Base-by-base conservation (phyloP, 2,113 vertebrate species). In the Hylia prasina region DNA sequence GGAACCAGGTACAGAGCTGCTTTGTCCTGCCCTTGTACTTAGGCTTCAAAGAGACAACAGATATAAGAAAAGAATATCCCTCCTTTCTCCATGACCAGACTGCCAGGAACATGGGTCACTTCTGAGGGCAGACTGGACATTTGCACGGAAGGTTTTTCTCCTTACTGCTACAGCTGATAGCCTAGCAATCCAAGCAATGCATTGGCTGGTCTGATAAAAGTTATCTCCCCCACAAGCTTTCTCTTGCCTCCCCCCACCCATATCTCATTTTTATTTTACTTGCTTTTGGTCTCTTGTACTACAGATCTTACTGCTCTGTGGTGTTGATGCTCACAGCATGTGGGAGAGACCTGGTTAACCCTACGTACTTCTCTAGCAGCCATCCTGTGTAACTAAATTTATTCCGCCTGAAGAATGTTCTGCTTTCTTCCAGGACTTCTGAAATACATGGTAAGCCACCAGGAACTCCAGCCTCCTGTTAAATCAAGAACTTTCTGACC, bases 401-500 rank as follows among this genome's bases (percentile, higher is more conserved):
- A 97, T 95, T 95, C 94, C 8, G 0, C 86, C 91, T 90, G 89
- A 87, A 66, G 80, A 89, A 90, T 78, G 89, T 89, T 93, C 79
- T 60, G 50, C 72, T 96, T 93, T 92, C 69, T 94, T 91, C 89
- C 51, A 81, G 44, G 60, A 84, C 64, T 96, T 94, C 93, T 84
- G 70, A 95, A 91, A 95, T 35, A 80, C 18, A 39, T 2, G 13
- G 69, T 42, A 82, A 95, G 57, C 64, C 83, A 94, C 61, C 57
- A 93, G 87, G 72, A 95, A 93, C 81, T 96, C 84, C 89, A 94
- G 81, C 48, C 70, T 93, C 61, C 93, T 24, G 31, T 89, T 93
- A 94, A 93, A 94, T 92, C 87, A 91, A 71, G 87, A 91, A 82
- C 81, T 89, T 94, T 84, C 56, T 87, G 91, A 93, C 69, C 70